A percentile compares a stretch with the other conserved stretches of the same genome.
These are phyloP conservation scores for Formica aserva DNA, from an alignment of 2,888 invertebrate species.

Conservation along the genomic window DNA sequence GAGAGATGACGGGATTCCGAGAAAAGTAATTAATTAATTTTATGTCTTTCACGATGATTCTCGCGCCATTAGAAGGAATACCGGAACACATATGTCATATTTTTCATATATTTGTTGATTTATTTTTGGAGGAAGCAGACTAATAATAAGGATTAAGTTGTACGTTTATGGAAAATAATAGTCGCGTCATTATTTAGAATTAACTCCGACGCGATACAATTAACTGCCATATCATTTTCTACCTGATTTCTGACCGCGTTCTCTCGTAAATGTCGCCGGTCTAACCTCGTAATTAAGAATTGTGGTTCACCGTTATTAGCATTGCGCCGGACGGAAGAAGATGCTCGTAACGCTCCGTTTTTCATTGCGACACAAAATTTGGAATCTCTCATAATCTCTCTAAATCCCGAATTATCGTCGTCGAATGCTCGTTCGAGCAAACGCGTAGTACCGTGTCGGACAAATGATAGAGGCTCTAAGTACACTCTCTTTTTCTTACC, in stretches of 20 bases:
- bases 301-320: conserved; percentile 47
- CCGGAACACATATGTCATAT: neutral
- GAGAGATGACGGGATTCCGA: neutral
- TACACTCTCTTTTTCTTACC: conserved; percentile 46
- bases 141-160: neutral
- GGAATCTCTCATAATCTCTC: too few species aligned
- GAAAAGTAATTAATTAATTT: conserved; percentile 51
- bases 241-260: neutral
- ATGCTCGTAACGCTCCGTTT: conserved; percentile 24
- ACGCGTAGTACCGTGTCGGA: conserved; percentile 53
- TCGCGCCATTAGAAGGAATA: conserved; percentile 46
- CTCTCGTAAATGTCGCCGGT: conserved; percentile 33
- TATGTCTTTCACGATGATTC: conserved; percentile 38
- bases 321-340: conserved; percentile 27
- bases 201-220: neutral
- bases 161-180: neutral
- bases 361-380: conserved; percentile 56
- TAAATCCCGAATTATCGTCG: neutral
- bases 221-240: neutral
- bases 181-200: neutral
- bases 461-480: conserved; percentile 62
- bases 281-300: conserved; percentile 58
- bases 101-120: neutral
- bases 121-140: neutral
- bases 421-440: conserved; percentile 51